Evolutionary conservation across 2,888 invertebrate genomes (phyloP), one percentile per base, ranked within the genome.

Genomic region (Dilophus febrilis): DNA sequence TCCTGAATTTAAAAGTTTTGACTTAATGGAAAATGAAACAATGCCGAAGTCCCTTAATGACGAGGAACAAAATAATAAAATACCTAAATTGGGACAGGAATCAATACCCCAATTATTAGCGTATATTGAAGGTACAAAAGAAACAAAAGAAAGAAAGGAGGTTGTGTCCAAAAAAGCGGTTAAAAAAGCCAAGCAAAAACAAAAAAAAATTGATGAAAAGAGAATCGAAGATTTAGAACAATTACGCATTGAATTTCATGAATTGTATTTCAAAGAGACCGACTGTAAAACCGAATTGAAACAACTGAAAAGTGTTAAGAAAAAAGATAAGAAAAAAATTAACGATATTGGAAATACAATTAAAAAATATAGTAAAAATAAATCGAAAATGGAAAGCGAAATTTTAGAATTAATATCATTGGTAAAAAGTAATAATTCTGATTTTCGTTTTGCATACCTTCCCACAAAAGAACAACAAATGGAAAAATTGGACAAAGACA

Each of bases 111-210:
- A 41, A 13, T 37, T 41, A n/a, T 13, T 41, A 10, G 41, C 37
- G 14, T 41, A n/a, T 19, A 41, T 41, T 17, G 41, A 41, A 37
- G 41, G 41, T 13, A 33, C 29, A 14, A 11, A 14, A 6, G 22
- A 8, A 22, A n/a, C n/a, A n/a, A n/a, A n/a, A n/a, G n/a, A n/a
- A n/a, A n/a, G n/a, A n/a, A 40, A 35, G 30, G 41, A 40, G 34
- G 40, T 41, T 28, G 14, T 28, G 8, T 17, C 29, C 4, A 62
- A 62, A 42, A 62, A 63, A 41, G 59, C 61, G 0, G 63, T 61
- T 4, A 62, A 62, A 34, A 62, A 59, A 41, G 59, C 59, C 1
- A 61, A 61, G 38, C 62, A 62, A 41, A 59, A 57, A 47, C 55
- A 58, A 46, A 60, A 61, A 38, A 59, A 57, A 42, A 58, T 59